Conservation (phyloP, 2,888 invertebrate genomes). For the Caenorhabditis virilis region DNA sequence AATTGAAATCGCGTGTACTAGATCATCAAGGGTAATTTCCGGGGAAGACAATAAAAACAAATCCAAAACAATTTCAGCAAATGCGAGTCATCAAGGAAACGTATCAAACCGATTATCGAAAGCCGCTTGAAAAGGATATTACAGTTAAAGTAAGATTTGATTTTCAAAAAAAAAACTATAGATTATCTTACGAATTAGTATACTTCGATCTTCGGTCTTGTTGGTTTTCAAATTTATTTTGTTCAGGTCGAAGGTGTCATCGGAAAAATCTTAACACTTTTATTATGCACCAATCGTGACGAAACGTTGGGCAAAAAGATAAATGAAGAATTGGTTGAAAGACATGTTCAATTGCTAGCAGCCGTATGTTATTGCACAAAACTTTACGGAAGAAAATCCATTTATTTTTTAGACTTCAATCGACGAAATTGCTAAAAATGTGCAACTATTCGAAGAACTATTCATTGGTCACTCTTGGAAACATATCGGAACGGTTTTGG, state of each 20-base stretch:
- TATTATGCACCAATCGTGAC: constrained; percentile 54
- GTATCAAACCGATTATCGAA: constrained; percentile 59
- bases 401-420: constrained; percentile 41
- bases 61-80: constrained; percentile 52
- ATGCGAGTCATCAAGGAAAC: constrained; percentile 65
- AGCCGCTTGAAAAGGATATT: constrained; percentile 63
- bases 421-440: constrained; percentile 62
- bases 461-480: constrained; percentile 61
- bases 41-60: neutral
- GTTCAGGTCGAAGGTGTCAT: constrained; percentile 63
- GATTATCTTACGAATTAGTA: neutral
- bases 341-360: constrained; percentile 39
- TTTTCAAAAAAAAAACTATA: neutral
- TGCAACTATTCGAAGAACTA: constrained; percentile 59
- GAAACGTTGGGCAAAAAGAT: constrained; percentile 51
- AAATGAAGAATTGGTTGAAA: constrained; percentile 54
- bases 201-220: too few relatives aligned
- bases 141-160: constrained; percentile 47
- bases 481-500: constrained; percentile 62
- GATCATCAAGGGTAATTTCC: constrained; percentile 60
- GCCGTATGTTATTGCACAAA: constrained; percentile 25
- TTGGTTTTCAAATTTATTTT: too few relatives aligned
- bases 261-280: constrained; percentile 59
- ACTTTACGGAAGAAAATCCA: too few relatives aligned
- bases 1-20: constrained; percentile 68